Evolutionary conservation across 2,888 invertebrate genomes (phyloP), one percentile per base, ranked within the genome.

Genomic region (Cyrtodaria siliqua): DNA sequence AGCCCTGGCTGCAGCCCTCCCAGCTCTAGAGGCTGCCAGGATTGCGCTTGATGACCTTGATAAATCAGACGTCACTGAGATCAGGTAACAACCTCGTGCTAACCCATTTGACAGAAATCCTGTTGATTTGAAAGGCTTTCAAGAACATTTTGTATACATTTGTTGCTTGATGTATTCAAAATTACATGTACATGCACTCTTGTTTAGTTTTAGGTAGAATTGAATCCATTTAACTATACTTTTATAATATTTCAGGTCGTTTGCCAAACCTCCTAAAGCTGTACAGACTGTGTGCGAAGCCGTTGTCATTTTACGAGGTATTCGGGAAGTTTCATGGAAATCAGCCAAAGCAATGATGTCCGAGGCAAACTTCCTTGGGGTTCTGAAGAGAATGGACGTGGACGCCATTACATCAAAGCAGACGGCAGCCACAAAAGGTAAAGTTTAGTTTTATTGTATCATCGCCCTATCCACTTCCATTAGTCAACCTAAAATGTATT

Each of bases 261-360:
- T 98, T 90, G 96, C 97, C 9, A 97, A 97, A 0, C 98, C 98
- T 0, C 97, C 97, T 0, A 96, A 97, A 85, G 96, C 97, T 16
- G 97, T 98, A 27, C 97, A 97, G 94, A 92, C 96, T 0, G 96
- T 98, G 0, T 97, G 97, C 91, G 98, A 98, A 92, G 97, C 97
- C 90, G 96, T 98, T 23, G 96, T 96, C 0, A 97, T 98, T 61
- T 94, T 98, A 69, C 95, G 96, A 79, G 97, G 96, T 44, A 94
- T 96, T 53, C 96, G 96, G 86, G 98, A 98, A 83, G 95, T 97
- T 2, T 96, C 95, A 50, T 98, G 98, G 98, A 97, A 97, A 92
- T 95, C 96, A 1, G 97, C 97, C 0, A 97, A 96, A 92, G 96
- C 95, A 1, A 96, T 98, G 96, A 97, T 98, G 97, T 95, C 97